phyloP scores from a whole-genome alignment of 2,113 vertebrate genomes.

The Alouatta palliata region DNA sequence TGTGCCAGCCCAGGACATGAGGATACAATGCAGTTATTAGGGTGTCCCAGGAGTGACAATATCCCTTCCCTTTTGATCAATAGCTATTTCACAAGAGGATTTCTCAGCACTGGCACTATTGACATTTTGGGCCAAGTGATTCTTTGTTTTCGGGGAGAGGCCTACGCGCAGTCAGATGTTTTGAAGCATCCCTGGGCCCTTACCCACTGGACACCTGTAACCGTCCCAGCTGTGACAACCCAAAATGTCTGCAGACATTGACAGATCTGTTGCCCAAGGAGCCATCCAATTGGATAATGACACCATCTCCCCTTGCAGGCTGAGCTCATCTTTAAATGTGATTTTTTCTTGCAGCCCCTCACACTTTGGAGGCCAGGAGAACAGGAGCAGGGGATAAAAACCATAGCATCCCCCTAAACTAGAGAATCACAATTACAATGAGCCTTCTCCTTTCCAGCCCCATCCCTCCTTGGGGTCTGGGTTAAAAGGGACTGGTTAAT shows the following conservation, averaged over 20 bases:
- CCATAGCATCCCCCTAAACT: not conserved
- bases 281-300: not conserved
- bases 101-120: not conserved
- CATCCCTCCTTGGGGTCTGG: not conserved
- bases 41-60: not conserved
- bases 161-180: fast-evolving
- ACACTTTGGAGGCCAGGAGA: not conserved
- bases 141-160: no score
- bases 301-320: not conserved
- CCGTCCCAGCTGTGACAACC: not conserved
- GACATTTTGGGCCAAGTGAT: not conserved
- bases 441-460: not conserved
- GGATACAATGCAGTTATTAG: not conserved
- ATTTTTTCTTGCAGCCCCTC: not conserved
- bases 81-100: not conserved
- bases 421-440: not conserved
- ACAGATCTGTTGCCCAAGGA: not conserved
- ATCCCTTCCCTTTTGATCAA: not conserved
- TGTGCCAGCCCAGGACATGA: not conserved
- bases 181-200: not conserved
- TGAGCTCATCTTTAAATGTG: not conserved
- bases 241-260: not conserved
- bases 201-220: not conserved
- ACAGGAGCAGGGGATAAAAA: not conserved
- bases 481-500: not conserved